Evolutionary conservation across 1,140 invertebrate species (phyloP).

Genomic region (Drosophila varians): DNA sequence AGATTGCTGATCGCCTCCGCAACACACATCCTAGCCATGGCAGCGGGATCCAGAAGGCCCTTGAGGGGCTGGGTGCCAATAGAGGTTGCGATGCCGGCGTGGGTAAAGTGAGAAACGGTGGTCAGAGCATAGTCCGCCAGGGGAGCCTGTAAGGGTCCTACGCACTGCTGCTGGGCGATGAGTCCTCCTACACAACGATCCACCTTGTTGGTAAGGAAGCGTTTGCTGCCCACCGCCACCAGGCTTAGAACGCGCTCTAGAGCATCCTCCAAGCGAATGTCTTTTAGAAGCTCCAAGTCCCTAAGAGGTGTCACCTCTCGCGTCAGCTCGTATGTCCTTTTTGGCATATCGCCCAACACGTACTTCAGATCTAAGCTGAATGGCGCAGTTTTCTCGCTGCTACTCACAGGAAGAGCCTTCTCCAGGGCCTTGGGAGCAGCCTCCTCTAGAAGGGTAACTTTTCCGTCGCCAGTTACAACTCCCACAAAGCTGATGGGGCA

Average conservation of each 20-base stretch:
- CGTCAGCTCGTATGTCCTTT: slow-evolving; percentile 84
- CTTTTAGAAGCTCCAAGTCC: slow-evolving; percentile 17
- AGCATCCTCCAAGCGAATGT: slow-evolving; percentile 86
- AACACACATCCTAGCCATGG: slow-evolving; percentile 96
- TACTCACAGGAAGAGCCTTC: slow-evolving; percentile 58
- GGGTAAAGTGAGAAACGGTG: slow-evolving; percentile 90
- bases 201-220: slow-evolving; percentile 97
- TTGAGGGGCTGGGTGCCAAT: slow-evolving; percentile 99
- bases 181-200: slow-evolving; percentile 98
- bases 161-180: slow-evolving; percentile 98
- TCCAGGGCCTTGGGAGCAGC: slow-evolving; percentile 83
- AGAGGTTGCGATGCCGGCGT: slow-evolving; percentile 94
- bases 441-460: slow-evolving; percentile 90
- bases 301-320: slow-evolving; percentile 21
- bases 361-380: slow-evolving; percentile 95
- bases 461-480: slow-evolving; percentile 93
- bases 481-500: slow-evolving; percentile 98
- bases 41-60: slow-evolving; percentile 90
- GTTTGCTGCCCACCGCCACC: slow-evolving; percentile 96
- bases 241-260: slow-evolving; percentile 93
- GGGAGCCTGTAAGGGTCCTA: slow-evolving; percentile 97
- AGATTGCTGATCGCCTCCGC: slow-evolving; percentile 98
- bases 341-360: slow-evolving; percentile 90
- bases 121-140: slow-evolving; percentile 97
- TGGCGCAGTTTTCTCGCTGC: slow-evolving; percentile 71